phyloP scores from a whole-genome alignment of 2,113 vertebrate genomes.

The Taxidea taxus region DNA sequence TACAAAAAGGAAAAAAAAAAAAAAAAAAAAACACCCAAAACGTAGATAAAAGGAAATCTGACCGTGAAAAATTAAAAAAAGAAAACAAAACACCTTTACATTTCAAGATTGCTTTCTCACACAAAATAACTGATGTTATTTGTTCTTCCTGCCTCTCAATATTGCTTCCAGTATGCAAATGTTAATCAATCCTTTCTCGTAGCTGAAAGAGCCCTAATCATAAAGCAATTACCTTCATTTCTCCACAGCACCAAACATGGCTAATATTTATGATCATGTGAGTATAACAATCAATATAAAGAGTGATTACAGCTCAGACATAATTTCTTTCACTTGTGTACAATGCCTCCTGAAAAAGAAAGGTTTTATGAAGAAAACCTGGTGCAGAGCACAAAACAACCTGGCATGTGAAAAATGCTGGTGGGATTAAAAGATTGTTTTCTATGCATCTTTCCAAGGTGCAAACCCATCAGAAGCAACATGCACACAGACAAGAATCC shows the following conservation, averaged over 20 bases:
- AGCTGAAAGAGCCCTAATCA: slow-evolving; percentile 88
- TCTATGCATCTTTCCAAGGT: slow-evolving; percentile 83
- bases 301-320: slow-evolving; percentile 83
- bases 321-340: slow-evolving; percentile 83
- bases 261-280: slow-evolving; percentile 90
- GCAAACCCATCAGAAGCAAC: slow-evolving; percentile 85
- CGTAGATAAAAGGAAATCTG: slow-evolving; percentile 52
- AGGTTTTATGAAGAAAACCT: slow-evolving; percentile 81
- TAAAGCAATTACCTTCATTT: slow-evolving; percentile 89
- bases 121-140: slow-evolving; percentile 79
- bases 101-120: slow-evolving; percentile 77
- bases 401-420: slow-evolving; percentile 81
- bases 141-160: slow-evolving; percentile 79
- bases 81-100: slow-evolving; percentile 60
- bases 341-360: slow-evolving; percentile 79
- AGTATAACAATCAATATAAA: slow-evolving; percentile 86
- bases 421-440: slow-evolving; percentile 78
- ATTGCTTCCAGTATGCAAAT: slow-evolving; percentile 85
- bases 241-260: slow-evolving; percentile 86
- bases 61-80: slow-evolving; percentile 32
- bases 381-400: slow-evolving; percentile 79
- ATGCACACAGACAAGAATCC: slow-evolving; percentile 85
- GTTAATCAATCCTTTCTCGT: slow-evolving; percentile 84
- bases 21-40: neutral
- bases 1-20: neutral